Percentiles rank a stretch among this genome's conserved stretches.
These are phyloP conservation scores for Brachyhypopomus gauderio DNA, from an alignment of 2,113 vertebrate genomes.

Conservation along the genomic window DNA sequence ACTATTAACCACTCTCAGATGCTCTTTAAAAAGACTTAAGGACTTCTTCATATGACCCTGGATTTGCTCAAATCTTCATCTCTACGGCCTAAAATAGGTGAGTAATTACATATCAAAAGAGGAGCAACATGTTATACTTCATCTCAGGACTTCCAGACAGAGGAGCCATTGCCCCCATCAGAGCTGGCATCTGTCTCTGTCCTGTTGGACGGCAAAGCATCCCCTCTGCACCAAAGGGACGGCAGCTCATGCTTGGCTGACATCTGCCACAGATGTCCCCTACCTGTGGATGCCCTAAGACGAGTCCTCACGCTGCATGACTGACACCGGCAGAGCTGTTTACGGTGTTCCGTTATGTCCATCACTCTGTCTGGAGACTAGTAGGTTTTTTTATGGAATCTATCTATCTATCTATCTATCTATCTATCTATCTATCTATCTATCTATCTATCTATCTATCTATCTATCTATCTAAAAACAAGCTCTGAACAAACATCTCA, in stretches of 20 bases:
- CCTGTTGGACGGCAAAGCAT: not conserved
- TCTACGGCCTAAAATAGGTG: not conserved
- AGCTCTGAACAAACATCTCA: not conserved
- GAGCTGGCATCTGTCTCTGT: constrained; percentile 8
- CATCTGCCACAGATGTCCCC: constrained; percentile 34
- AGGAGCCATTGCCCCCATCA: not conserved
- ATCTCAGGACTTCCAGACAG: constrained; percentile 3
- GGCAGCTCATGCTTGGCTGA: constrained; percentile 27
- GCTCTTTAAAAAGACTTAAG: constrained; percentile 21
- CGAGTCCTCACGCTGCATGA: not conserved
- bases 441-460: not conserved
- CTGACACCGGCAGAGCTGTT: not conserved
- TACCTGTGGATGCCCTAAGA: constrained; percentile 5
- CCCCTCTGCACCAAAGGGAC: not conserved
- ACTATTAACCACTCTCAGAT: constrained; percentile 9
- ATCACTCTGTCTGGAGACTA: not conserved
- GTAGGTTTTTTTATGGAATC: not conserved
- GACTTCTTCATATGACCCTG: constrained; percentile 11
- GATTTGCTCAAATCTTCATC: not conserved
- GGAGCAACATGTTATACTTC: not conserved
- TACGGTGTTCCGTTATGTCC: not conserved
- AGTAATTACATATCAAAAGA: constrained; percentile 23
- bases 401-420: not conserved
- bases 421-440: not conserved
- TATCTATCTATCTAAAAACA: not conserved